Conservation (phyloP, 2,113 vertebrate species). For the Mormyrus lacerda region DNA sequence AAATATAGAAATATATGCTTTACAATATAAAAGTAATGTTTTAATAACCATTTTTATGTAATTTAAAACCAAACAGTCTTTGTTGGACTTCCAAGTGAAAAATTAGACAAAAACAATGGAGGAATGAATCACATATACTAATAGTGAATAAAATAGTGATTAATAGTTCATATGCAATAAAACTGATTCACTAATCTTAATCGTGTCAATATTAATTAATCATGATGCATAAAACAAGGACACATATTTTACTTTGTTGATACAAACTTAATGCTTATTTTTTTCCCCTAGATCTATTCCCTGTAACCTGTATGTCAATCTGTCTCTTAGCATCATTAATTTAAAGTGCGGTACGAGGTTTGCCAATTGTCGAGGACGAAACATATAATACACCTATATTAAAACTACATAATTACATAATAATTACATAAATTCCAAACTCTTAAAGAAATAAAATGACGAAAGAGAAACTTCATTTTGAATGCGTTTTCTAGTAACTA, state of each 20-base stretch:
- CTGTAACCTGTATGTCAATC: background rate
- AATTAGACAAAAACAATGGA: background rate
- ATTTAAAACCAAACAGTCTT: background rate
- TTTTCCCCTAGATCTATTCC: background rate
- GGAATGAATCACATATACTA: background rate
- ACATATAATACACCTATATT: background rate
- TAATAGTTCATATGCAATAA: background rate
- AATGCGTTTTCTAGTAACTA: background rate
- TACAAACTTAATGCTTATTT: background rate
- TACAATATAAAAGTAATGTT: background rate
- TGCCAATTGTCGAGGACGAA: background rate
- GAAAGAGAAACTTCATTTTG: background rate
- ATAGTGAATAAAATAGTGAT: background rate
- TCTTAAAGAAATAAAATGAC: background rate
- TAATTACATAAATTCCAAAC: background rate
- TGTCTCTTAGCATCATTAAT: background rate
- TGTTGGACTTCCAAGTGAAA: background rate
- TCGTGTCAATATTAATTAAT: background rate
- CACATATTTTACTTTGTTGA: background rate
- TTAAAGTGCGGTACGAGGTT: background rate
- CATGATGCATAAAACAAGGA: background rate
- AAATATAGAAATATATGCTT: background rate
- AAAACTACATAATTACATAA: background rate
- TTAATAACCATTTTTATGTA: background rate
- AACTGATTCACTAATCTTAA: background rate